Conservation (phyloP, 1,140 invertebrate species). For the Temnothorax nylanderi region DNA sequence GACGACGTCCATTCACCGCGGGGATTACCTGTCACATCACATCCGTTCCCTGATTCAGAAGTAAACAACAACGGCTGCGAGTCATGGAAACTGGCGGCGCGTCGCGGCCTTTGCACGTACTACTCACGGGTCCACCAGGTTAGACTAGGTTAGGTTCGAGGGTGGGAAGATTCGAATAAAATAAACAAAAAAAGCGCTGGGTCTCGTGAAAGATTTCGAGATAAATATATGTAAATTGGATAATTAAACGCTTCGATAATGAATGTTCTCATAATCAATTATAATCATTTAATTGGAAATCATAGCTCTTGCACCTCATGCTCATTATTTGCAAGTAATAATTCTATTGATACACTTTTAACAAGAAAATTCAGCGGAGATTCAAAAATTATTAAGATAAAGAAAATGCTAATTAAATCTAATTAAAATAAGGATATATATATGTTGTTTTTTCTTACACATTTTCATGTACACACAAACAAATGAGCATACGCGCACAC, state of each 20-base stretch:
- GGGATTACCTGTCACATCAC: not conserved
- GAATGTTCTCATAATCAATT: too few relatives aligned
- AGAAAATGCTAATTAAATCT: not conserved
- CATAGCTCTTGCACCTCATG: too few relatives aligned
- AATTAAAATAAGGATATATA: not conserved
- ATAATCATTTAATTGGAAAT: too few relatives aligned
- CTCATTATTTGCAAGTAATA: too few relatives aligned
- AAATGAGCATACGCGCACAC: not conserved
- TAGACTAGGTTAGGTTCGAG: not conserved
- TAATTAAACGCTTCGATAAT: too few relatives aligned
- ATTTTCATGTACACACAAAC: not conserved
- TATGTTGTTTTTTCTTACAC: not conserved
- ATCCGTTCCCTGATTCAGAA: not conserved
- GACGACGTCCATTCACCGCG: not conserved
- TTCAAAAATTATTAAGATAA: too few relatives aligned
- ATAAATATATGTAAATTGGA: too few relatives aligned
- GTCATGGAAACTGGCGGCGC: constrained; percentile 60
- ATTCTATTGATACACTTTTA: too few relatives aligned
- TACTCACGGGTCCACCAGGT: constrained; percentile 76
- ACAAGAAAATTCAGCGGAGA: too few relatives aligned
- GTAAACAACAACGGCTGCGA: constrained; percentile 51
- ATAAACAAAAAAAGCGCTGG: not conserved
- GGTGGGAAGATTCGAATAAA: not conserved
- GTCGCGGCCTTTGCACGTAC: constrained; percentile 61
- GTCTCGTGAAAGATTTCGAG: too few relatives aligned